Conservation (phyloP, 2,797 vertebrate genomes). For the Sandelia bainsii region DNA sequence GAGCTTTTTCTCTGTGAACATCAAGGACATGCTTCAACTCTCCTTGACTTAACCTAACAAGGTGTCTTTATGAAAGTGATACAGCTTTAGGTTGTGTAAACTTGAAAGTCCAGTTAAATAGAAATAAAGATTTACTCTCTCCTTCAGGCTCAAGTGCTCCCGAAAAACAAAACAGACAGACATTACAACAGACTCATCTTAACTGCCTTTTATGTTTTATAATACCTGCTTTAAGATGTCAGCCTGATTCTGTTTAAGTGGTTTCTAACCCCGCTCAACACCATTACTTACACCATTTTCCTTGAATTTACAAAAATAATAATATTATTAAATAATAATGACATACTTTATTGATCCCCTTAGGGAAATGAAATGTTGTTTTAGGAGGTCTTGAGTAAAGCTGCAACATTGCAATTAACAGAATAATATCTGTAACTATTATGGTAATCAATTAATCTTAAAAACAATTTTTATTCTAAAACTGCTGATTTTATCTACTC, state of each 20-base stretch:
- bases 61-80: not conserved
- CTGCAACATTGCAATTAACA: not conserved
- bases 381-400: not conserved
- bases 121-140: not conserved
- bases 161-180: no score
- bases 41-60: not conserved
- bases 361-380: not conserved
- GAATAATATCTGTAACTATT: not conserved
- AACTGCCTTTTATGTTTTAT: no score
- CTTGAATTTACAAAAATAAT: no score
- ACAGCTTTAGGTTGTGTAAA: not conserved
- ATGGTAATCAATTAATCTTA: not conserved
- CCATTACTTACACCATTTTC: no score
- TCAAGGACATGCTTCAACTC: not conserved
- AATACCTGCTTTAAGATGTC: conserved; percentile 1
- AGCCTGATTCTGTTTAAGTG: not conserved
- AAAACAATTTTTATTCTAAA: no score
- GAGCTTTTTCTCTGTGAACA: not conserved
- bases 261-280: not conserved
- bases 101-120: not conserved
- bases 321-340: no score
- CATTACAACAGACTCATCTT: not conserved
- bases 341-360: no score
- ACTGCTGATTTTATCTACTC: no score
- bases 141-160: not conserved